phyloP scores from a whole-genome alignment of 30 jellyfish, hydroid and myxozoan genomes.

The Cassiopea andromeda region DNA sequence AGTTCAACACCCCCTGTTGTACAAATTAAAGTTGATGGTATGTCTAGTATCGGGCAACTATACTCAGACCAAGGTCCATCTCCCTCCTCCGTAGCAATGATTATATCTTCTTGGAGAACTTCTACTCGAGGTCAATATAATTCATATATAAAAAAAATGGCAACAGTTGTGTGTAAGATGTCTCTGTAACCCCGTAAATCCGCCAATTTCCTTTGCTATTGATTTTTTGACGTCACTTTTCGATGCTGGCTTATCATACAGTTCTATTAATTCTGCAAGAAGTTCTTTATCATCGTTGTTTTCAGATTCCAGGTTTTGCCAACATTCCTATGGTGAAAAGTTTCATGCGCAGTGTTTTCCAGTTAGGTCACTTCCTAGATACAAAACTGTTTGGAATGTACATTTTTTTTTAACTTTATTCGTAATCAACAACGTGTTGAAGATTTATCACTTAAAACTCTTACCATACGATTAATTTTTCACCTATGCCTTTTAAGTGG shows the following conservation, averaged over 20 bases:
- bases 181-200: constrained; percentile 1
- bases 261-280: constrained; percentile 53
- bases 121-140: neutral
- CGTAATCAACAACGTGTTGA: neutral
- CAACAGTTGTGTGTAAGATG: neutral
- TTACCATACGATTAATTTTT: neutral
- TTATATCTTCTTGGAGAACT: neutral
- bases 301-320: constrained; percentile 8
- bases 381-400: constrained; percentile 25
- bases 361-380: constrained; percentile 21
- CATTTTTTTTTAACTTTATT: neutral
- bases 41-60: neutral
- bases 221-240: constrained; percentile 8
- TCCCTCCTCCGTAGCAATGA: neutral
- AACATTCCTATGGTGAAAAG: constrained; percentile 18
- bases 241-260: constrained; percentile 33
- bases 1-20: neutral
- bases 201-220: neutral
- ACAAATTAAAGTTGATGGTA: constrained; percentile 7
- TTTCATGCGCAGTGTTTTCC: constrained; percentile 31
- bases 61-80: constrained; percentile 14
- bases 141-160: constrained; percentile 1
- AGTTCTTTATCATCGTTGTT: constrained; percentile 45
- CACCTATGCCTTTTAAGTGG: constrained; percentile 35
- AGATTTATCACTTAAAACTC: constrained; percentile 16